Percentiles rank a stretch among this genome's conserved stretches.
Evolutionary conservation across 2,113 vertebrate genomes (phyloP).

Genomic region (Speoplatyrhinus poulsoni): DNA sequence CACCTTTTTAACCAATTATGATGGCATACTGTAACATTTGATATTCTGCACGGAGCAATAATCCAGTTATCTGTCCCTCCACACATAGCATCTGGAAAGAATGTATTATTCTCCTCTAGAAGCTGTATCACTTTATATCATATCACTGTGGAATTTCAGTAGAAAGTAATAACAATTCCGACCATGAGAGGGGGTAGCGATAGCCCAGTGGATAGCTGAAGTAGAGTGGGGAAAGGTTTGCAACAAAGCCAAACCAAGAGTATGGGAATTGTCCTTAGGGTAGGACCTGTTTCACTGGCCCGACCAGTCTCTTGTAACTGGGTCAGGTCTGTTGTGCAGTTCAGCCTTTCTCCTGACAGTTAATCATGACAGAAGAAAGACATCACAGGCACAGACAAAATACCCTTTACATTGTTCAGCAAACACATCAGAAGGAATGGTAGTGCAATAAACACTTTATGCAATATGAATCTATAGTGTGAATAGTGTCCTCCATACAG

Average conservation of each 20-base stretch:
- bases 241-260: slow-evolving; percentile 38
- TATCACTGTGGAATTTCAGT: slow-evolving; percentile 30
- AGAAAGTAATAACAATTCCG: slow-evolving; percentile 13
- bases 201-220: too few relatives aligned
- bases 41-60: too few relatives aligned
- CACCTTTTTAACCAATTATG: too few relatives aligned
- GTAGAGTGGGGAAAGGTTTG: background rate
- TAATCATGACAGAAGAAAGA: slow-evolving; percentile 35
- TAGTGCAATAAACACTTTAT: slow-evolving; percentile 43
- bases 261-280: slow-evolving; percentile 53
- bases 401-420: slow-evolving; percentile 44
- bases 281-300: slow-evolving; percentile 47
- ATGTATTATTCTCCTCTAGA: background rate
- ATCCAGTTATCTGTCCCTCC: too few relatives aligned
- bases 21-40: too few relatives aligned
- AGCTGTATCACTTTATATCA: background rate
- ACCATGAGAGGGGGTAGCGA: slow-evolving; percentile 9
- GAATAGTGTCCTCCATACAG: slow-evolving; percentile 26
- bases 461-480: slow-evolving; percentile 39
- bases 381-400: slow-evolving; percentile 24
- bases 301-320: slow-evolving; percentile 58
- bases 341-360: slow-evolving; percentile 21
- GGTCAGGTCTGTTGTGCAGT: slow-evolving; percentile 64
- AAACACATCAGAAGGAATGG: slow-evolving; percentile 12
- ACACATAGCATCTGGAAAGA: background rate